phyloP scores from a whole-genome alignment of 1,140 invertebrate genomes.

The Atta cephalotes region DNA sequence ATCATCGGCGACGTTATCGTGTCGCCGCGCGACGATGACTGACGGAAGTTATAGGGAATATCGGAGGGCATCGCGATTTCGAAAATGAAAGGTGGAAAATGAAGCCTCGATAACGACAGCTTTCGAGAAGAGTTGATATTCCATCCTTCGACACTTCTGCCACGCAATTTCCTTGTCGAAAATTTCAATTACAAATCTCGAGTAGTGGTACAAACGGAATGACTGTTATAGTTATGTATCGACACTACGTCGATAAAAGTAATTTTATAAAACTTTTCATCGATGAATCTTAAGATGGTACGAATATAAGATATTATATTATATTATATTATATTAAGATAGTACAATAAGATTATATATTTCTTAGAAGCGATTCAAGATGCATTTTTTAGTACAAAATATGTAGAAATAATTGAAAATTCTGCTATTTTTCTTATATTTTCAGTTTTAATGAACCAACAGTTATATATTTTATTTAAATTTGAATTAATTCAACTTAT shows the following conservation, averaged over 20 bases:
- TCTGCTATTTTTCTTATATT: too few species aligned
- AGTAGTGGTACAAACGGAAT: constrained; percentile 2
- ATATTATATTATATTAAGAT: too few species aligned
- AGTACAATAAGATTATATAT: background rate
- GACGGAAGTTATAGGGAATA: constrained; percentile 61
- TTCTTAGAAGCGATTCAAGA: background rate
- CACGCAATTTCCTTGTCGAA: constrained; percentile 43
- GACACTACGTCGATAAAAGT: background rate
- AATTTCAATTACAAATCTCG: constrained; percentile 56
- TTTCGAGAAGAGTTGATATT: constrained; percentile 19
- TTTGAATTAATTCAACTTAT: too few species aligned
- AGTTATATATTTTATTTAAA: too few species aligned
- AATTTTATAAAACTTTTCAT: background rate
- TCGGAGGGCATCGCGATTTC: constrained; percentile 57
- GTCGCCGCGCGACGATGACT: constrained; percentile 46
- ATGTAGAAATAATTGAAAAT: too few species aligned
- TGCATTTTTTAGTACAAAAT: too few species aligned
- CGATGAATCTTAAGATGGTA: too few species aligned
- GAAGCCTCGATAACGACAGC: constrained; percentile 43
- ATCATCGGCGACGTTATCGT: constrained; percentile 71
- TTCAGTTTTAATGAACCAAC: too few species aligned
- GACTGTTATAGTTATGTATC: background rate
- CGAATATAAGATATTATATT: too few species aligned
- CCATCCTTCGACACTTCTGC: background rate
- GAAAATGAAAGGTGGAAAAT: constrained; percentile 49